Evolutionary conservation across 2,888 invertebrate genomes (phyloP), one percentile per base, ranked within the genome.

Genomic region (Amphipyra tragopoginis): DNA sequence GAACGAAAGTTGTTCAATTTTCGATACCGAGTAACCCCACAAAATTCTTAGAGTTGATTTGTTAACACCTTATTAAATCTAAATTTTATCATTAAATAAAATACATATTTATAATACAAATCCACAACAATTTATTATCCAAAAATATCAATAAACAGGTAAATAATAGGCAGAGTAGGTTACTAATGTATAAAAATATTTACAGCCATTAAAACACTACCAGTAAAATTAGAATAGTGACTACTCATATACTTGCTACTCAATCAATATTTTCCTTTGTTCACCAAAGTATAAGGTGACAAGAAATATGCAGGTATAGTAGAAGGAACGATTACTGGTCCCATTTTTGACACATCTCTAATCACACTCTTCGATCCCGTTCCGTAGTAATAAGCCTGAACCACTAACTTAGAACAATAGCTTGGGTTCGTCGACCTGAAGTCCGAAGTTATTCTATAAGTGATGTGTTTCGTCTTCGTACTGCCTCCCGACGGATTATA

Each of bases 331-430:
- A 90, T 84, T 6, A 84, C 45, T 45, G 70, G 66, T 8, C 67
- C 65, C 40, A 29, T 7, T 29, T 29, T 29, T 29, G 80, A 73
- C 42, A 85, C 66, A 13, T 79, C 70, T 55, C 65, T 78, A 5
- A 90, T 83, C 8, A 88, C 89, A 44, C 81, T 81, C 42, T 79
- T 84, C 1, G 72, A 79, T 0, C 86, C 86, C 0, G 86, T 86
- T 4, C 90, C 89, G 42, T 75, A 90, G 55, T 85, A 89, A 66
- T 86, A 90, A 6, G 89, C 87, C 21, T 89, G 88, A 9, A 89
- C 72, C 9, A 91, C 87, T 3, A 90, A 75, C 63, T 90, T 91
- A 0, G 89, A 90, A 70, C 89, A 90, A 53, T 90, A 90, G 56
- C 90, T 90, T 0, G 90, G 88, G 47, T 87, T 83, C 0, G 65